A percentile compares a stretch with the other conserved stretches of the same genome.
Conservation (phyloP, 1,140 invertebrate species). For the Dermatophagoides farinae region DNA sequence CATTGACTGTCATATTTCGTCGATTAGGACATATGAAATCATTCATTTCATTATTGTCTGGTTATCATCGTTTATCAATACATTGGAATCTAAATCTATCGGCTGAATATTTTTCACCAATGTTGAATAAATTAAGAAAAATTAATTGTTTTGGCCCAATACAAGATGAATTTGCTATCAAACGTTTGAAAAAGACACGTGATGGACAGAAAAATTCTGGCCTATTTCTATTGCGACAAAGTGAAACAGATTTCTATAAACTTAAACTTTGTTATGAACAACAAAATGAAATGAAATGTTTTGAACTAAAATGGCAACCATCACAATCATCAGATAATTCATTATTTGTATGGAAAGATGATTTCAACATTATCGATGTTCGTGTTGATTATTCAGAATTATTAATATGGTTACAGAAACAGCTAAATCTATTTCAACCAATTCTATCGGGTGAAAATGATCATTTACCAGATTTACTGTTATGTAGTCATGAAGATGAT, state of each 20-base stretch:
- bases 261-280: conserved; percentile 37
- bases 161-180: conserved; percentile 51
- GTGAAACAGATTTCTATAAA: conserved; percentile 48
- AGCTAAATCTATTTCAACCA: background rate
- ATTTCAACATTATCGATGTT: conserved; percentile 12
- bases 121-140: conserved; percentile 42
- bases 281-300: background rate
- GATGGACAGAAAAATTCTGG: conserved; percentile 40
- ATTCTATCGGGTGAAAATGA: conserved; percentile 8
- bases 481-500: background rate
- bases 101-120: conserved; percentile 50
- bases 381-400: too few relatives aligned
- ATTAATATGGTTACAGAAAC: background rate
- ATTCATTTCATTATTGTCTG: conserved; percentile 60
- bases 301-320: background rate
- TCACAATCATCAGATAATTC: background rate
- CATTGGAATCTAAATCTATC: conserved; percentile 80
- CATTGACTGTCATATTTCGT: conserved; percentile 42
- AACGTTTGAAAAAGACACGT: conserved; percentile 54
- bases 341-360: background rate
- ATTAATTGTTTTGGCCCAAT: conserved; percentile 71
- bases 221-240: conserved; percentile 56
- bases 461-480: background rate
- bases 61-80: conserved; percentile 62
- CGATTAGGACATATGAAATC: conserved; percentile 39